A percentile compares a stretch with the other conserved stretches of the same genome.
Conservation (phyloP, 2,113 vertebrate genomes). For the Hyperoodon ampullatus region DNA sequence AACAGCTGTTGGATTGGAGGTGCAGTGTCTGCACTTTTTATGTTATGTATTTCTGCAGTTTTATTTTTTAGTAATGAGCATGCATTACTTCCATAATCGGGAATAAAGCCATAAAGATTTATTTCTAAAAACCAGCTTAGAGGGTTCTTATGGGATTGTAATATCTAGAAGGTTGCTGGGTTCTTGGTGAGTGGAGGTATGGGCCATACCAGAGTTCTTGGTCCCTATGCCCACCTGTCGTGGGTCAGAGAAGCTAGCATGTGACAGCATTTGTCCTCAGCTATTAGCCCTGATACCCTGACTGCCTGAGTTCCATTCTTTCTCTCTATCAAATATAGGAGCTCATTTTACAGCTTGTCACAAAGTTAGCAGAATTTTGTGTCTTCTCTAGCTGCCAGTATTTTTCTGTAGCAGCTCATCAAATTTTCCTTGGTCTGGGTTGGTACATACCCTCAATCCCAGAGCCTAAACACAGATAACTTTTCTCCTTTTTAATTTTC, state of each 20-base stretch:
- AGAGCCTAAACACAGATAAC: neutral
- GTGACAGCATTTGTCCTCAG: neutral
- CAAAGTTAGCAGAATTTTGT: neutral
- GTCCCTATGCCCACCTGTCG: accelerated
- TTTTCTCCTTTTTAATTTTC: constrained; percentile 1
- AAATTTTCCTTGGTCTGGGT: neutral
- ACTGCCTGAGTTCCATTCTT: neutral
- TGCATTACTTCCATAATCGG: neutral
- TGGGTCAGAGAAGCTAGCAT: neutral
- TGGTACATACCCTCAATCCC: neutral
- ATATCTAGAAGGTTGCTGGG: neutral
- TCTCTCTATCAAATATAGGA: neutral
- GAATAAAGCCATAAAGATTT: neutral
- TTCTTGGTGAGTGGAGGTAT: neutral
- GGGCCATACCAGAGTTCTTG: neutral
- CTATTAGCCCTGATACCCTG: neutral
- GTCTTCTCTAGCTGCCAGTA: neutral
- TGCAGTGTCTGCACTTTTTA: neutral
- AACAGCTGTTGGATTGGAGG: neutral
- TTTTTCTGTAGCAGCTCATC: neutral
- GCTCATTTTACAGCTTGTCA: neutral
- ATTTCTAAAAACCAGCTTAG: neutral
- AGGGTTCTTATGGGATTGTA: neutral
- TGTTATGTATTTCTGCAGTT: neutral
- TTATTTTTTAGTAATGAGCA: neutral